These are phyloP conservation scores for Scomber colias DNA, from an alignment of 2,113 vertebrate species.

Conservation along the genomic window DNA sequence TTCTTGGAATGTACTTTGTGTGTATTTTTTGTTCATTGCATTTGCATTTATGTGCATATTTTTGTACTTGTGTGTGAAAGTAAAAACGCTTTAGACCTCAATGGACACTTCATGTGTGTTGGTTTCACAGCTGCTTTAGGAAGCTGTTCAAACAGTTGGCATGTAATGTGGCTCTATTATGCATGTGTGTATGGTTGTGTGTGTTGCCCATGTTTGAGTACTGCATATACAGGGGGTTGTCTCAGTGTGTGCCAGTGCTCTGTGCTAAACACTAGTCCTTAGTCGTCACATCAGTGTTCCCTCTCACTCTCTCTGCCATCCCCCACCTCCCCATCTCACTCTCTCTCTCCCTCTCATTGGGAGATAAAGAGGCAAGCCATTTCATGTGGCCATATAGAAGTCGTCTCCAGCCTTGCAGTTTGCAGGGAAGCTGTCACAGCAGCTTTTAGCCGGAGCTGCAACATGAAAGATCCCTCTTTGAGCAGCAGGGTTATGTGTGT, in stretches of 20 bases:
- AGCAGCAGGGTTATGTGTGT: slow-evolving; percentile 74
- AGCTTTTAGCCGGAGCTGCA: slow-evolving; percentile 74
- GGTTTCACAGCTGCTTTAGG: slow-evolving; percentile 67
- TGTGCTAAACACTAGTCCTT: slow-evolving; percentile 70
- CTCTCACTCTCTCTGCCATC: slow-evolving; percentile 43
- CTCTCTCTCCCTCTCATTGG: slow-evolving; percentile 64
- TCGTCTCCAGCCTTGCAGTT: slow-evolving; percentile 73
- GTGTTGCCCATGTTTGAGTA: slow-evolving; percentile 56
- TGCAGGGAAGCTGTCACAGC: slow-evolving; percentile 78
- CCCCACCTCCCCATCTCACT: slow-evolving; percentile 33
- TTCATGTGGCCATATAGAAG: slow-evolving; percentile 78
- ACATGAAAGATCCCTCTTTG: slow-evolving; percentile 82
- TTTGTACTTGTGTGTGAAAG: slow-evolving; percentile 49
- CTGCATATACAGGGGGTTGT: slow-evolving; percentile 44
- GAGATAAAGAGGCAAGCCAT: slow-evolving; percentile 82
- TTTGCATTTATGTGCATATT: slow-evolving; percentile 64
- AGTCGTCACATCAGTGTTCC: slow-evolving; percentile 58
- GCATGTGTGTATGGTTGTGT: slow-evolving; percentile 54
- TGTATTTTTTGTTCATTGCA: slow-evolving; percentile 36
- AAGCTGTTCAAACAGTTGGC: slow-evolving; percentile 71
- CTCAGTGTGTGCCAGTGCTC: slow-evolving; percentile 72
- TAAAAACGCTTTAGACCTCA: slow-evolving; percentile 50
- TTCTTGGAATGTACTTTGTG: slow-evolving; percentile 60
- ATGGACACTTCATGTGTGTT: slow-evolving; percentile 49
- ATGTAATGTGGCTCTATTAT: slow-evolving; percentile 50